These are phyloP conservation scores for Diplosoma virens DNA, from an alignment of 23 tunicate species.

Conservation along the genomic window DNA sequence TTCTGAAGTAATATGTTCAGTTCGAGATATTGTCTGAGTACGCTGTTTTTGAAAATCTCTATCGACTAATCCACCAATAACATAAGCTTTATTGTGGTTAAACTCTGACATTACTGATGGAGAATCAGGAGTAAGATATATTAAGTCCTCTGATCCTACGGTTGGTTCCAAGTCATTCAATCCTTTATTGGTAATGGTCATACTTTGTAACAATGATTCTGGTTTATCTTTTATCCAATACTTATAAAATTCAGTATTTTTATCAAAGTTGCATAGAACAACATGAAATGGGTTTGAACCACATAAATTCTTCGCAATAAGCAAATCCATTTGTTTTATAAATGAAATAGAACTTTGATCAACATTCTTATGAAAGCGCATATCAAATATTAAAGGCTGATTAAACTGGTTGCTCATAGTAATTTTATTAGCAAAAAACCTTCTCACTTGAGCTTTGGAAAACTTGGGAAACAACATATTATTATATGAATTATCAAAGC, in stretches of 20 bases:
- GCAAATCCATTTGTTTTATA: neutral
- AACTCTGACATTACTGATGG: constrained; percentile 25
- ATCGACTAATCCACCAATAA: constrained; percentile 68
- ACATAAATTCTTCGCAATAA: neutral
- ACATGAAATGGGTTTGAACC: constrained; percentile 8
- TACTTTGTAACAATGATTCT: neutral
- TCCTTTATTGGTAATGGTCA: neutral
- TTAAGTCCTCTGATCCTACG: constrained; percentile 16
- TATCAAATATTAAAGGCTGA: constrained; percentile 28
- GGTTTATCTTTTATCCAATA: neutral
- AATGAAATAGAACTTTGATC: neutral
- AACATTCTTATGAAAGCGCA: constrained; percentile 17
- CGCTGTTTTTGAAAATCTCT: neutral
- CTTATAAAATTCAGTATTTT: neutral
- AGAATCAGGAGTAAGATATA: constrained; percentile 71
- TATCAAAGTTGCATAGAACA: constrained; percentile 5
- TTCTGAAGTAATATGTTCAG: neutral
- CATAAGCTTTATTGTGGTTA: constrained; percentile 37
- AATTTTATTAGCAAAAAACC: neutral
- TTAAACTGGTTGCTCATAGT: neutral
- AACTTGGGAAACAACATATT: neutral
- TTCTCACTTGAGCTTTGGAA: neutral
- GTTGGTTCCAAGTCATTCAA: neutral
- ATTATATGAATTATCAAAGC: neutral
- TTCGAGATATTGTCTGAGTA: constrained; percentile 12